phyloP scores from a whole-genome alignment of 2,888 invertebrate species.

The Peribatodes rhomboidaria region DNA sequence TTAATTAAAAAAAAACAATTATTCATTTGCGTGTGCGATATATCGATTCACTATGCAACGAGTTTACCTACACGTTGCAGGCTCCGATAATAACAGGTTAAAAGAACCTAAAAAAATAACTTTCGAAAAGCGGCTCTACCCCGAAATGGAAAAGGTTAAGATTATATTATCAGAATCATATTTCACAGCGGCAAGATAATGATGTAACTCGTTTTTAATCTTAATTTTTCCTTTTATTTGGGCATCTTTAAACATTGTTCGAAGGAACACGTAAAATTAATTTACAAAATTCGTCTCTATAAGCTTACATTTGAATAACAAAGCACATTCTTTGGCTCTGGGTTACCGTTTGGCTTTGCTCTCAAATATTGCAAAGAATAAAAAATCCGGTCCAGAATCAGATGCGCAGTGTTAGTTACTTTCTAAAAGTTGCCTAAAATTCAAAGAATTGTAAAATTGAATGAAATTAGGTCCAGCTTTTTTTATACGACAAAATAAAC shows the following conservation, averaged over 20 bases:
- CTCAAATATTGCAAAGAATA: conserved; percentile 28
- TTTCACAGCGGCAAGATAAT: conserved; percentile 62
- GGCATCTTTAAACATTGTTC: conserved; percentile 50
- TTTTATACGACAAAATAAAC: too few relatives aligned
- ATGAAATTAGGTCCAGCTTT: too few relatives aligned
- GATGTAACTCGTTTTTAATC: conserved; percentile 57
- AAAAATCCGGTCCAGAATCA: conserved; percentile 2
- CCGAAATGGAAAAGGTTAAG: conserved; percentile 63
- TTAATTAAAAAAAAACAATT: conserved; percentile 39
- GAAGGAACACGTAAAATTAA: conserved; percentile 35
- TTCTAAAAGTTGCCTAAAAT: background rate
- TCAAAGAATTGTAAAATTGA: background rate
- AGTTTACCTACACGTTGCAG: conserved; percentile 46
- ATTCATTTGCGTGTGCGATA: conserved; percentile 47
- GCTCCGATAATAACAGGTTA: conserved; percentile 52
- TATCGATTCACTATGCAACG: conserved; percentile 57
- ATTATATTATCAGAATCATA: conserved; percentile 62
- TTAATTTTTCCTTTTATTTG: conserved; percentile 51
- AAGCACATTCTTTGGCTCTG: conserved; percentile 10
- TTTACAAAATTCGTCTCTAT: conserved; percentile 28
- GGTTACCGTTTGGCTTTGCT: conserved; percentile 17
- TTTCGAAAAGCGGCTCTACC: conserved; percentile 48
- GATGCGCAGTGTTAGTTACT: conserved; percentile 23
- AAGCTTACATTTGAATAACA: conserved; percentile 20
- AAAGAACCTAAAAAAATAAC: conserved; percentile 46